Percentiles rank a stretch among this genome's conserved stretches.
phyloP scores from a whole-genome alignment of 2,797 vertebrate species.

The Thamnophis elegans region DNA sequence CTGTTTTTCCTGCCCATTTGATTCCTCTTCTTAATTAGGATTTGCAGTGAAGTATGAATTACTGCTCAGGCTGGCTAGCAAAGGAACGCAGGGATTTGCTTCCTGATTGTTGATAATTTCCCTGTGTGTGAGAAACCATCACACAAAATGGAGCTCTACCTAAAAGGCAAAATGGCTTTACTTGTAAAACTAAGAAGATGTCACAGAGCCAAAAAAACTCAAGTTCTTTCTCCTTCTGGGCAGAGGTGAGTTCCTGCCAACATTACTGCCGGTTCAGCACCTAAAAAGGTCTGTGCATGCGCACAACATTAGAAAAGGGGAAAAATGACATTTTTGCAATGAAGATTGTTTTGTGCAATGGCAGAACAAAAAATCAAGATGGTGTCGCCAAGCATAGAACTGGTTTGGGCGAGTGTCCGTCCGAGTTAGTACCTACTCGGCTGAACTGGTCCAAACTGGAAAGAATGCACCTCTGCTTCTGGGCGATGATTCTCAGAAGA shows the following conservation, averaged over 20 bases:
- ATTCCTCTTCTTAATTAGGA: conserved; percentile 19
- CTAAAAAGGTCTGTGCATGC: no score
- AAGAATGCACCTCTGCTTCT: neutral
- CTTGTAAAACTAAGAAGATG: conserved; percentile 47
- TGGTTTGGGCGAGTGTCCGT: no score
- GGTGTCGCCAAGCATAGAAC: no score
- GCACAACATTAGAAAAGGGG: no score
- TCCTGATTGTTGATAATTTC: conserved; percentile 39
- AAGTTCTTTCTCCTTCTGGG: neutral
- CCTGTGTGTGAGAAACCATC: conserved; percentile 46
- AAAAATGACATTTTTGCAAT: no score
- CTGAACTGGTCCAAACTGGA: no score
- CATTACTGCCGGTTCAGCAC: no score
- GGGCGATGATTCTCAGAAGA: conserved; percentile 46
- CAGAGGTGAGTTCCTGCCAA: no score
- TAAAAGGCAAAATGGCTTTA: conserved; percentile 54
- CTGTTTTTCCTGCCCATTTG: neutral
- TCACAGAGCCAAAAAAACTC: conserved; percentile 27
- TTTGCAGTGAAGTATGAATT: neutral
- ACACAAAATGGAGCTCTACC: conserved; percentile 38
- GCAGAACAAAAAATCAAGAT: no score
- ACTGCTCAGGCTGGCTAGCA: conserved; percentile 21
- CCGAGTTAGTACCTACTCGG: no score
- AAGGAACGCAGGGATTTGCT: neutral
- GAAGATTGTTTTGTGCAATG: no score